Base-by-base conservation (phyloP, 2,113 vertebrate genomes). In the Brachirus orientalis region DNA sequence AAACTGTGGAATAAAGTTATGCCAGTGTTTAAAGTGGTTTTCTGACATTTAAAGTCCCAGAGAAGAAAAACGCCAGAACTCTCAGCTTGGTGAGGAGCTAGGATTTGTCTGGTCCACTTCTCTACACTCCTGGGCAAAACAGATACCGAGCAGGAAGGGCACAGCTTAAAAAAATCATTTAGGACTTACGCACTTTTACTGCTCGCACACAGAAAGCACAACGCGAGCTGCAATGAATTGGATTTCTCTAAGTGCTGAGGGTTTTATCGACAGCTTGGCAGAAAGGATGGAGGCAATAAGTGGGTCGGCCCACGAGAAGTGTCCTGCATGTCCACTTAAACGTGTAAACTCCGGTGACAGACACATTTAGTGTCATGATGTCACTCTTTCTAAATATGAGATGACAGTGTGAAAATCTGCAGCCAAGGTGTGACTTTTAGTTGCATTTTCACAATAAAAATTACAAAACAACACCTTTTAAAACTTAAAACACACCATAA, bases 21-120 rank as follows among this genome's bases (percentile, higher is more conserved):
- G 37, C 38, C 51, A 10, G 41, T 46, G 36, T 66, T 69, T 44
- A 56, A 69, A 88, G 59, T 6, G 46, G 43, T 78, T 63, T 57
- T 51, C 55, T 10, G 28, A 28, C 28, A 28, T 28, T 28, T 28
- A 4, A 3, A 28, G 3, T 28, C 22, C 22, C 22, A 28, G 2
- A 3, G 28, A 28, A 2, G 28, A 6, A 28, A 28, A 28, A 28
- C 2, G 2, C 22, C 22, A 28, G 1, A n/a, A n/a, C n/a, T n/a
- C n/a, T n/a, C n/a, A n/a, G n/a, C n/a, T n/a, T n/a, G n/a, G n/a
- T n/a, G n/a, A n/a, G n/a, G n/a, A n/a, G n/a, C n/a, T n/a, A n/a
- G n/a, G n/a, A n/a, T n/a, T n/a, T n/a, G n/a, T n/a, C n/a, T n/a
- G n/a, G n/a, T n/a, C n/a, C n/a, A n/a, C n/a, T n/a, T n/a, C n/a